Evolutionary conservation across 92 coral and sea anemone genomes (phyloP), one percentile per base, ranked within the genome.

Genomic region (Paramuricea clavata): DNA sequence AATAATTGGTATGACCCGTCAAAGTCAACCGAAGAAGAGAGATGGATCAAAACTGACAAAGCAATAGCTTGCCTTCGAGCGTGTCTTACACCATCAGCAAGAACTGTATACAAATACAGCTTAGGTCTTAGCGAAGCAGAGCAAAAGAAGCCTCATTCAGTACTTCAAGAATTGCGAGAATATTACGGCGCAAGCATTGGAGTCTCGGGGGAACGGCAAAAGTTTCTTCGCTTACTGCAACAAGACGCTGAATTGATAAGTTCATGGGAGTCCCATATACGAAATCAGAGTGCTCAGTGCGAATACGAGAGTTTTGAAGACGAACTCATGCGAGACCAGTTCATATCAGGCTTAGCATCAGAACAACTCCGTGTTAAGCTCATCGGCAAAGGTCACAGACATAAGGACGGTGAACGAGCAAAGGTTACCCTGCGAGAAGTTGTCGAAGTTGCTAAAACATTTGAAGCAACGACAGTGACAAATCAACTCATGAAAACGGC

Each of bases 21-120:
- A 39, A 88, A 88, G 30, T 78, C 61, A 74, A 75, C 78, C 35
- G 84, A 88, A 41, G 88, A 31, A 57, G 78, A 81, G 32, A 87
- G 31, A 64, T 87, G 87, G 91, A 71, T 68, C 49, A 87, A 81
- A 30, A 80, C 91, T 8, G 87, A 82, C 31, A 87, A 87, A 69
- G 91, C 91, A 74, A 81, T 82, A 81, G 91, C 91, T 27, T 67
- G 88, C 73, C 80, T 88, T 28, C 69, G 91, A 35, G 91, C 91
- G 41, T 81, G 82, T 47, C 79, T 88, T 35, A 83, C 88, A n/a
- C 88, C 92, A 61, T 88, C 92, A 64, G 88, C 85, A 70, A 89
- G 88, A 89, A 83, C 88, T 34, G 92, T 83, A 36, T 89, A 75
- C 57, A 89, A 83, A 69, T 83, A 83, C 88, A 89, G 92, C 59